These are phyloP conservation scores for Argyra leucocephala DNA, from an alignment of 2,888 invertebrate species.

Conservation along the genomic window DNA sequence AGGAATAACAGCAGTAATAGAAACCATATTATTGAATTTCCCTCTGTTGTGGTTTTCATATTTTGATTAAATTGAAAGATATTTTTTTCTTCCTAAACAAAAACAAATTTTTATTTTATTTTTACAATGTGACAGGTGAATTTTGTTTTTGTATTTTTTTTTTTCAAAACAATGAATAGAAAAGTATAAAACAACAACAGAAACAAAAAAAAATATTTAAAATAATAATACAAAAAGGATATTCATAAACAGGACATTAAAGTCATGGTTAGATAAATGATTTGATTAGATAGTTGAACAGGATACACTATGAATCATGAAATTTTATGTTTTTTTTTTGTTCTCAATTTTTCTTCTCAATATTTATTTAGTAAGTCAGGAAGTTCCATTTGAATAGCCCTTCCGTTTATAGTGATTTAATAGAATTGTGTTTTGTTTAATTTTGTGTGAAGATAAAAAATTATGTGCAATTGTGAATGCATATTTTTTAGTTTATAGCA, in stretches of 20 bases:
- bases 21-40: no score
- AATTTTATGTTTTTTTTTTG: background rate
- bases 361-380: background rate
- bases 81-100: background rate
- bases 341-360: background rate
- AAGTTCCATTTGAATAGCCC: background rate
- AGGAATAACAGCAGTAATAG: no score
- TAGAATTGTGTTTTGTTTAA: no score
- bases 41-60: background rate
- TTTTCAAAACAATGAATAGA: background rate
- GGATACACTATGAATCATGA: background rate
- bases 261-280: background rate
- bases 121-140: background rate
- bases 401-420: background rate
- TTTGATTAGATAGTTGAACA: background rate
- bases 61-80: background rate
- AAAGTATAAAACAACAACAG: background rate
- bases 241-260: background rate
- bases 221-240: background rate
- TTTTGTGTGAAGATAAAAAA: no score
- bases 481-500: no score
- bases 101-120: no score
- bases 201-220: background rate
- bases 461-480: no score
- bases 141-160: background rate